Evolutionary conservation across 1,140 invertebrate species (phyloP), one percentile per base, ranked within the genome.

Genomic region (Adelges cooleyi): DNA sequence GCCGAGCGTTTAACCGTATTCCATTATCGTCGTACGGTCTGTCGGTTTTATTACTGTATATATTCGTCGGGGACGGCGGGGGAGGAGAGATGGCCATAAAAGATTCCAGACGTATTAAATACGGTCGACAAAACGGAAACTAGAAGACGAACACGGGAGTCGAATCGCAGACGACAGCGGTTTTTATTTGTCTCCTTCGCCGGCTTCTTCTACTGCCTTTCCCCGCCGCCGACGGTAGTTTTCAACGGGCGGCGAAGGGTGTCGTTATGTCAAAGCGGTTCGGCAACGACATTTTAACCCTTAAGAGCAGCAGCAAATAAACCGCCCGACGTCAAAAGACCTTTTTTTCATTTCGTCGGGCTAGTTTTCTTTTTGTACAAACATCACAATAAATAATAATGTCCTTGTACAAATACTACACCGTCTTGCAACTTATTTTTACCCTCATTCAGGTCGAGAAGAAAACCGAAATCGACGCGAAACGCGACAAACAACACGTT

Each of bases 41-140:
- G 56, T 18, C 42, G 40, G 56, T 62, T 62, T 62, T 62, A 62
- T 62, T 36, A 59, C 54, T 59, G 27, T 62, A 29, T 62, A 33
- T 33, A 33, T 11, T 62, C 56, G 56, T 33, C 11, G 29, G 29
- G 11, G 29, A 5, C 29, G 11, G 29, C 11, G 11, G 29, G 29
- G 29, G 29, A 33, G 29, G 29, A 62, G 27, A 11, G 56, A 62
- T n/a, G 5, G n/a, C 42, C 25, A 62, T 62, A 62, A 62, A 62
- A 62, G 56, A 62, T 62, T 62, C 56, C 56, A 62, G 56, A 62
- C 56, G 40, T 62, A 62, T 46, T 62, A 62, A 62, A 48, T 62
- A 62, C 56, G 40, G 56, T 62, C 56, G 40, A 62, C 40, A 46
- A 62, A 62, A 62, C 56, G 56, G 56, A 62, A 62, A 62, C 56